phyloP scores from a whole-genome alignment of 2,888 invertebrate species.

The Ichneumoninae sp. region DNA sequence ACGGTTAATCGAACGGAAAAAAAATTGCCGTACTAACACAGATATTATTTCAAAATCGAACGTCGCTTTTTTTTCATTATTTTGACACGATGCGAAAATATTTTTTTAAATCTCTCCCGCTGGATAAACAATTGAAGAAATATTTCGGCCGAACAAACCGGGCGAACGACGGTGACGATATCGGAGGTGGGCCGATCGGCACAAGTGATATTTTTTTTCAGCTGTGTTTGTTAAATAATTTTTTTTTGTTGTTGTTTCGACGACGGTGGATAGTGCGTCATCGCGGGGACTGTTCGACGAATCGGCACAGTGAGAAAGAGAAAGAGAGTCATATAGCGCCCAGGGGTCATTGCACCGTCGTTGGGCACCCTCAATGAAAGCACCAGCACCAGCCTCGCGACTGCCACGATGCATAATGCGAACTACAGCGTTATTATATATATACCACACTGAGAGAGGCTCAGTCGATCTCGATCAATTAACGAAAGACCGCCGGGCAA shows the following conservation, averaged over 20 bases:
- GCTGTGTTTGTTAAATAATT: conserved; percentile 75
- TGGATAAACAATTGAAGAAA: conserved; percentile 47
- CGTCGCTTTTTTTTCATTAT: background rate
- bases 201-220: conserved; percentile 16
- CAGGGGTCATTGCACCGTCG: conserved; percentile 80
- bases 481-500: conserved; percentile 72
- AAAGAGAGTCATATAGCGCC: conserved; percentile 57
- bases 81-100: conserved; percentile 7
- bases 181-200: conserved; percentile 22
- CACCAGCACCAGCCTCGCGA: conserved; percentile 64
- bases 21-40: background rate
- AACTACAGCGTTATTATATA: conserved; percentile 37
- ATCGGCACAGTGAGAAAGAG: conserved; percentile 72
- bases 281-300: conserved; percentile 73
- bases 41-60: conserved; percentile 1
- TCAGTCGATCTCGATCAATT: conserved; percentile 83
- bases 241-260: conserved; percentile 74
- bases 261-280: conserved; percentile 76
- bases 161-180: conserved; percentile 45
- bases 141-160: conserved; percentile 64
- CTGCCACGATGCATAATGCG: conserved; percentile 55
- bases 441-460: conserved; percentile 66
- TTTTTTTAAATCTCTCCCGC: conserved; percentile 12
- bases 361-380: conserved; percentile 78
- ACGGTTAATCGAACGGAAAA: background rate